Evolutionary conservation across 1,140 invertebrate species (phyloP).

Genomic region (Drosophila obscura): DNA sequence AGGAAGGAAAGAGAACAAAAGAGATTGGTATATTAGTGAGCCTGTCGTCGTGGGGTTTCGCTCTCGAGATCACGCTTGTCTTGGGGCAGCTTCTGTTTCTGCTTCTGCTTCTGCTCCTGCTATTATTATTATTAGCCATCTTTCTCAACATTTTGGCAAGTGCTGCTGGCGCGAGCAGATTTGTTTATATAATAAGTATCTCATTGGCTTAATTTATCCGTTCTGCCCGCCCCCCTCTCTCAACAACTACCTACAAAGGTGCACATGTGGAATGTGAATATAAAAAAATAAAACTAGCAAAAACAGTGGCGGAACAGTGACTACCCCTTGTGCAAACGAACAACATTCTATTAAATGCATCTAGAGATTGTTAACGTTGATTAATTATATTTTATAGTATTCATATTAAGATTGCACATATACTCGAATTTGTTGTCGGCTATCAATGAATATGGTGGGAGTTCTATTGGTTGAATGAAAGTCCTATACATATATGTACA

Average conservation of each 20-base stretch:
- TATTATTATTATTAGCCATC: slow-evolving; percentile 59
- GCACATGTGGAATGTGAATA: slow-evolving; percentile 35
- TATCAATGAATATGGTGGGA: slow-evolving; percentile 3
- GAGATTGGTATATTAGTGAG: slow-evolving; percentile 20
- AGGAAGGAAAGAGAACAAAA: slow-evolving; percentile 2
- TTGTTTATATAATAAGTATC: slow-evolving; percentile 37
- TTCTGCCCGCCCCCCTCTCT: slow-evolving; percentile 12
- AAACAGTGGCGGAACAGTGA: no score
- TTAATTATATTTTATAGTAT: background rate
- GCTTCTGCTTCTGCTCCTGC: background rate
- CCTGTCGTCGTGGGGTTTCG: background rate
- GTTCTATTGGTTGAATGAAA: background rate
- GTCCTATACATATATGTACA: slow-evolving; percentile 2
- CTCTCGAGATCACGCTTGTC: no score
- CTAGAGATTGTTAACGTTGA: no score
- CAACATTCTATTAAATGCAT: no score
- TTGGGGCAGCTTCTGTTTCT: background rate
- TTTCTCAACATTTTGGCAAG: slow-evolving; percentile 44
- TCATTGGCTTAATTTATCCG: slow-evolving; percentile 53
- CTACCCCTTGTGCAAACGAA: no score
- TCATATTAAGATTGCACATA: background rate
- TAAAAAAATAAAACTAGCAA: no score
- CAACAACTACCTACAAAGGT: background rate
- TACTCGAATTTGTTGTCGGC: background rate
- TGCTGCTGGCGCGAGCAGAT: slow-evolving; percentile 2